These are phyloP conservation scores for Stichodactyla helianthus DNA, from an alignment of 64 coral and sea anemone genomes.

Conservation along the genomic window DNA sequence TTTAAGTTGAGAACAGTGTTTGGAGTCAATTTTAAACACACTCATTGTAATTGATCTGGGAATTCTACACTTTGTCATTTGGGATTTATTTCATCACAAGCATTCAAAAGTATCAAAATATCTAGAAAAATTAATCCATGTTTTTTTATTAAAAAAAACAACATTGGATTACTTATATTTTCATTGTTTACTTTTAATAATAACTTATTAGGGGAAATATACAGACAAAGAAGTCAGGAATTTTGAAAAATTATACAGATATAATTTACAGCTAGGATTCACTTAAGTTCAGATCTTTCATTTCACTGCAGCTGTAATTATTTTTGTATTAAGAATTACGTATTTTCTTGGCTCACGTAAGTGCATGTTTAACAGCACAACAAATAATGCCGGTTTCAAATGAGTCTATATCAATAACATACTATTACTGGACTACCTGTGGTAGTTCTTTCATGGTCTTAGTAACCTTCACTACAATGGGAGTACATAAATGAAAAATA, in stretches of 20 bases:
- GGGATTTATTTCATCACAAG: neutral
- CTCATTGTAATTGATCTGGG: neutral
- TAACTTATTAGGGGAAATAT: neutral
- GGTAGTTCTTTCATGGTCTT: neutral
- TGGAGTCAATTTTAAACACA: neutral
- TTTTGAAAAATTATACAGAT: neutral
- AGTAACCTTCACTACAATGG: neutral
- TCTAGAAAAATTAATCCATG: neutral
- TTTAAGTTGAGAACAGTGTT: neutral
- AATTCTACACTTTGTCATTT: neutral
- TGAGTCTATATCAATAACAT: neutral
- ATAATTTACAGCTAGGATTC: neutral
- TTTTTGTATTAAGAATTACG: neutral
- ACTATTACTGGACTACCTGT: neutral
- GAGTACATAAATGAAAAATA: neutral
- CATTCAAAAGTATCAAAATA: neutral
- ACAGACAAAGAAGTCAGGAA: neutral
- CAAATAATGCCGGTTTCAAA: neutral
- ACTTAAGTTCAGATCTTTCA: neutral
- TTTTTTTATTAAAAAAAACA: neutral
- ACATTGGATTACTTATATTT: neutral
- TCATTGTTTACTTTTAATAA: neutral
- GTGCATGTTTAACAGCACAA: neutral
- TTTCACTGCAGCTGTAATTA: neutral
- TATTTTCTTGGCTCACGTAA: neutral